Evolutionary conservation across 2,888 invertebrate species (phyloP), one percentile per base, ranked within the genome.

Genomic region (Chloroclysta siterata): DNA sequence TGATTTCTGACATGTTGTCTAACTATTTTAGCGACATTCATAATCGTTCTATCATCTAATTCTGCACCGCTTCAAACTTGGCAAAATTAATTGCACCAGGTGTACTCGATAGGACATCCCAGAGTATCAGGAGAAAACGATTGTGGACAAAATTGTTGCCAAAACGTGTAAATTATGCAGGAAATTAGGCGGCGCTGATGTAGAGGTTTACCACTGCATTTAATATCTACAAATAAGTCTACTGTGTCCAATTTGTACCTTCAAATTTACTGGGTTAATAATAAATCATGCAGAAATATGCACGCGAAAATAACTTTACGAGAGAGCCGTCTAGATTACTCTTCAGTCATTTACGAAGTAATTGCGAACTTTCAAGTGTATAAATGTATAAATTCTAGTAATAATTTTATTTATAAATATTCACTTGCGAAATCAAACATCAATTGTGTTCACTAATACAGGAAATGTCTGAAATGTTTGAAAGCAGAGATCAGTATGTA

Each of bases 261-360:
- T 36, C 10, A 46, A 28, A 55, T 41, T 53, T 51, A 53, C 53
- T 14, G 36, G 42, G 36, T 50, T 60, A 72, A 69, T 66, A 69
- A 72, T 70, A 72, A 68, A 68, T 68, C 52, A 50, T 36, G 44
- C 70, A 66, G 63, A 74, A 77, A 77, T 76, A 66, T 68, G 29
- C 28, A 67, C 52, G 63, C 70, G 57, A 71, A 77, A 76, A 73
- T 80, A 75, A 66, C 48, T 75, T 72, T 67, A 71, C 70, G 67
- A 68, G 61, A 68, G 63, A 41, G n/a, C 29, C 55, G 68, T 52
- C 61, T 63, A 65, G 63, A 60, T 47, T 53, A 52, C 62, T 50
- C 29, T 50, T 33, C 28, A 29, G 14, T 50, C 1, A 51, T 44
- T 44, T 44, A 14, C 66, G 60, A 71, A 75, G 47, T 56, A 56